Conservation (phyloP, 2,113 vertebrate species). For the Conger conger region DNA sequence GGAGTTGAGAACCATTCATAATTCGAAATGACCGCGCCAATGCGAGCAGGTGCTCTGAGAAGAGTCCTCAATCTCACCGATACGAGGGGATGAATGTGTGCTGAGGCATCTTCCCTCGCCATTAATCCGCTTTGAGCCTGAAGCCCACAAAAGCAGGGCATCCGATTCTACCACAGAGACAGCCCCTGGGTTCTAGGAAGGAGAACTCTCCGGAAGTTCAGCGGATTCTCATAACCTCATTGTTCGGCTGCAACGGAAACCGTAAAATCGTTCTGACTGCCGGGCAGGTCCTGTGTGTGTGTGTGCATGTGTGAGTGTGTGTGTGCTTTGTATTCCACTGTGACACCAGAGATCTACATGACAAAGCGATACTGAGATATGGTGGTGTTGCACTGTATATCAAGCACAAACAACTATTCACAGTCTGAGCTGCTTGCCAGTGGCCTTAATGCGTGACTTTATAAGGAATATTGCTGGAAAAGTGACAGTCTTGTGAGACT, state of each 20-base stretch:
- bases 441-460: neutral
- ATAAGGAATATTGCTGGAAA: neutral
- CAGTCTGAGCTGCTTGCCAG: neutral
- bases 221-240: constrained; percentile 31
- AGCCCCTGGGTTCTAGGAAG: neutral
- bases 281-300: neutral
- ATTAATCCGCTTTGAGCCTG: constrained; percentile 21
- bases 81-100: neutral
- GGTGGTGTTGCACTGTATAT: neutral
- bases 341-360: constrained; percentile 27
- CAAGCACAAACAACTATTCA: neutral
- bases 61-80: neutral
- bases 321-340: neutral
- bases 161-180: neutral
- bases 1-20: constrained; percentile 14
- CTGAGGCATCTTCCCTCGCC: constrained; percentile 1
- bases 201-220: neutral
- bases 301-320: neutral
- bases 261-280: constrained; percentile 31
- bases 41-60: neutral
- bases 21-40: neutral
- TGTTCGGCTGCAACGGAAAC: constrained; percentile 11
- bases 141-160: constrained; percentile 3
- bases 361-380: constrained; percentile 12
- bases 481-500: neutral